Base-by-base conservation (phyloP, 2,888 invertebrate species). In the Escarpia spicata region DNA sequence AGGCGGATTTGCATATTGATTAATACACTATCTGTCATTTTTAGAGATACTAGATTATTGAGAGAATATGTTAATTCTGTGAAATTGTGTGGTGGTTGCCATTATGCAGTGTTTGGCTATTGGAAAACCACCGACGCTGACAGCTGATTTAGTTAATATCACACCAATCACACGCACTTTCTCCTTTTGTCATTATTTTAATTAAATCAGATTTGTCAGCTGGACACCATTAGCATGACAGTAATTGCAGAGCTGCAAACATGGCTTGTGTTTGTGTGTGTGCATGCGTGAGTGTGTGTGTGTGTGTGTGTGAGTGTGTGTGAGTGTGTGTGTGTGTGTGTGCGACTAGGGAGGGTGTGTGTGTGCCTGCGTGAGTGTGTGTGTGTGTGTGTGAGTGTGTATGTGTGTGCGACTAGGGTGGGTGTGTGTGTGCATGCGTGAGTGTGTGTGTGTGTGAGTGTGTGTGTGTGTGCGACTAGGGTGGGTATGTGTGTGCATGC, bases 11-110 rank as follows among this genome's bases (percentile, higher is more conserved):
- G 26, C 75, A 75, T 75, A 75, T 75, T 26, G 75, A 75, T 75
- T 75, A 75, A 75, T 75, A 75, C 75, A 75, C 26, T 75, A 75
- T 75, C 75, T 75, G 75, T 75, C 75, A 75, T 75, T 75, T 75
- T 75, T 26, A 75, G 75, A 75, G 75, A 75, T n/a, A 75, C n/a
- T 26, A 75, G 75, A 75, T 75, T 75, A 75, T 75, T 75, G 75
- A 75, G 26, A 75, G 26, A 75, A 75, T 75, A 75, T 75, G 75
- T 26, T 75, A 75, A 75, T 75, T 75, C 75, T 75, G 75, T 75
- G 19, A 75, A 75, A 26, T 75, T 75, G 75, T 75, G 75, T 75
- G 75, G 75, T 3, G 75, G 19, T n/a, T 75, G n/a, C n/a, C 75
- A 75, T 75, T 75, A 75, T 6, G 75, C n/a, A 75, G 19, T 75